phyloP scores from a whole-genome alignment of 37 sponge, comb jelly and placozoan species.

The Oopsacas minuta region DNA sequence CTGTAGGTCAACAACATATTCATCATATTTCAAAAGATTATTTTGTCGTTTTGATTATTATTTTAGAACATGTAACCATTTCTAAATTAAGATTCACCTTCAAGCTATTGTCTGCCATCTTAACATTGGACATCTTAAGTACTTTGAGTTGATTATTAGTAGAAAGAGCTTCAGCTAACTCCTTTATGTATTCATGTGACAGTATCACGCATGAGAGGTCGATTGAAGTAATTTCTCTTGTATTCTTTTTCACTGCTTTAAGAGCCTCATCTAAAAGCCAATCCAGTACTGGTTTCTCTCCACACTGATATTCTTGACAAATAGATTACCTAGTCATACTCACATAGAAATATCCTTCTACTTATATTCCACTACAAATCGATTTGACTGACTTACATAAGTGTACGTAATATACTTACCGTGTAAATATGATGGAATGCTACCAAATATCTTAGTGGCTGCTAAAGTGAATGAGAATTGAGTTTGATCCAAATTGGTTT shows the following conservation, averaged over 20 bases:
- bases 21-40: too few species aligned
- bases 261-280: background rate
- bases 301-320: background rate
- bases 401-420: background rate
- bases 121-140: background rate
- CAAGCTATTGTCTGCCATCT: background rate
- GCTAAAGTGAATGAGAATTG: background rate
- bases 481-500: constrained; percentile 5
- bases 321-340: background rate
- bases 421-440: constrained; percentile 9
- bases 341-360: background rate
- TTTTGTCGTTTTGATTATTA: too few species aligned
- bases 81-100: background rate
- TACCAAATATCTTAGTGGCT: constrained; percentile 1
- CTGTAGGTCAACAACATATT: too few species aligned
- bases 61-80: background rate
- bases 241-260: background rate
- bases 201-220: background rate
- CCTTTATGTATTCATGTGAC: background rate
- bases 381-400: too few species aligned
- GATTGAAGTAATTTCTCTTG: background rate
- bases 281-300: constrained; percentile 6
- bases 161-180: background rate
- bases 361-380: too few species aligned
- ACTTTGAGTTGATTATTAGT: background rate